Conservation (phyloP, 2,113 vertebrate genomes). For the Amphiprion ocellaris region DNA sequence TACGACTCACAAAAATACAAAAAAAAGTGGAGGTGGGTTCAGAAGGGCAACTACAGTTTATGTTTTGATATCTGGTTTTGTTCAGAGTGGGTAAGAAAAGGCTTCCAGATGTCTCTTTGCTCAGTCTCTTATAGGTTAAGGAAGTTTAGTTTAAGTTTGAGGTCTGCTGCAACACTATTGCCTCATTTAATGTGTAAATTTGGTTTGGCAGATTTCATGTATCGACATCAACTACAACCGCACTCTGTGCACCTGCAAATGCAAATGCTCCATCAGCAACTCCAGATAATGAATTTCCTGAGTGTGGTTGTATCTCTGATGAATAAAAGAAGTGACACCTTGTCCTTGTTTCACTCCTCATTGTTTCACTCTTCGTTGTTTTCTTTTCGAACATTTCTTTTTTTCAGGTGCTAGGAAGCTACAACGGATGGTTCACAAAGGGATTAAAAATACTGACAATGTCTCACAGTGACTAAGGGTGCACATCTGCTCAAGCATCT, state of each 20-base stretch:
- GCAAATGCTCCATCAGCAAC: neutral
- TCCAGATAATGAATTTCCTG: neutral
- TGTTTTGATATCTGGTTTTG: neutral
- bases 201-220: conserved; percentile 17
- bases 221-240: neutral
- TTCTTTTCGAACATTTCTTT: neutral
- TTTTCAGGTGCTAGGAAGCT: neutral
- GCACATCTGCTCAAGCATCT: neutral
- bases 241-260: neutral
- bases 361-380: neutral
- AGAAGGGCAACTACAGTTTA: neutral
- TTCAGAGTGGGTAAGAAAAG: neutral
- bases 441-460: neutral
- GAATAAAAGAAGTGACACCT: neutral
- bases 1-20: too few species aligned
- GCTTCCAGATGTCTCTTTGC: neutral
- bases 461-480: neutral
- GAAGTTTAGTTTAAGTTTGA: neutral
- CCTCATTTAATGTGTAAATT: neutral
- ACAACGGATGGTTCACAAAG: neutral
- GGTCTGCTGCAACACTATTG: neutral
- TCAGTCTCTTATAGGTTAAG: neutral
- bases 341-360: neutral
- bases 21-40: neutral
- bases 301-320: conserved; percentile 6